Evolutionary conservation across 2,797 vertebrate genomes (phyloP).

Genomic region (Syngnathus acus): DNA sequence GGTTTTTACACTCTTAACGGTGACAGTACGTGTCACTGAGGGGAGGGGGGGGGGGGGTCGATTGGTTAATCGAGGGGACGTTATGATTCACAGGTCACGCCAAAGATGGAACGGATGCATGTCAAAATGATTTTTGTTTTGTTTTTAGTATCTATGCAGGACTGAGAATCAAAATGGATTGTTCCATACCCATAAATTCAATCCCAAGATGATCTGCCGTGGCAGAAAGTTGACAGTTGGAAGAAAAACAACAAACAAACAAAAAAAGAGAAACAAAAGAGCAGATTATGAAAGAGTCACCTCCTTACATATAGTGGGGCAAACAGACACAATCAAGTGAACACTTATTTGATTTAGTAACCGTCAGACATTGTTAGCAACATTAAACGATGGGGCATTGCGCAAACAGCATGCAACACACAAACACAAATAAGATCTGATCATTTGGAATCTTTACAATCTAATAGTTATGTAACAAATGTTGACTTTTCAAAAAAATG

Average conservation of each 20-base stretch:
- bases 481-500: constrained; percentile 17
- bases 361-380: constrained; percentile 32
- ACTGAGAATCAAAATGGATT: constrained; percentile 79
- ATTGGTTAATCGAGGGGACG: constrained; percentile 58
- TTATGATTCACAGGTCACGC: constrained; percentile 70
- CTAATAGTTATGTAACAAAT: neutral
- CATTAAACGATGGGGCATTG: constrained; percentile 33
- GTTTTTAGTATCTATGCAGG: constrained; percentile 37
- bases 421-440: neutral
- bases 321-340: constrained; percentile 44
- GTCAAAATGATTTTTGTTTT: constrained; percentile 61
- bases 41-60: constrained; percentile 18
- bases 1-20: constrained; percentile 32
- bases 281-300: constrained; percentile 78
- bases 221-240: constrained; percentile 78
- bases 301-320: constrained; percentile 63
- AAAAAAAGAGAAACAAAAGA: constrained; percentile 58
- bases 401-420: neutral
- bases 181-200: constrained; percentile 99
- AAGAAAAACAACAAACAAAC: constrained; percentile 38
- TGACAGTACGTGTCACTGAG: constrained; percentile 36
- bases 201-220: constrained; percentile 99
- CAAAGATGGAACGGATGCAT: constrained; percentile 59
- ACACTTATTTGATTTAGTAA: constrained; percentile 26
- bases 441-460: neutral